phyloP scores from a whole-genome alignment of 2,113 vertebrate genomes.

The Rhynchomys soricoides region DNA sequence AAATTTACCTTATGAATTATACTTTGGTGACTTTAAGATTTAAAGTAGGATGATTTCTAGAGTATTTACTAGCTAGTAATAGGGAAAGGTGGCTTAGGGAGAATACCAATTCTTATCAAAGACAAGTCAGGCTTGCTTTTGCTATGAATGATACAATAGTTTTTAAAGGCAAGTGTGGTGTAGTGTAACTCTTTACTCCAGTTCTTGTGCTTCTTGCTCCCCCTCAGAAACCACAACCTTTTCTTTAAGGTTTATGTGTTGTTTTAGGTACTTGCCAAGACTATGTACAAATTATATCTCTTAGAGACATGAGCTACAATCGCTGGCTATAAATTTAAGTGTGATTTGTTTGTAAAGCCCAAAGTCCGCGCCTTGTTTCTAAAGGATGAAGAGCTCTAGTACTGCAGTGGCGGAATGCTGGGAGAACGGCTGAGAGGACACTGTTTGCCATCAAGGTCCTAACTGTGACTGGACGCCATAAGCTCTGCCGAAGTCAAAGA shows the following conservation, averaged over 20 bases:
- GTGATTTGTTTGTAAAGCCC: not conserved
- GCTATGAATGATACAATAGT: not conserved
- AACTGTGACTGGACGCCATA: not conserved
- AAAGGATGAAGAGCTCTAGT: not conserved
- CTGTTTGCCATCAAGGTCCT: not conserved
- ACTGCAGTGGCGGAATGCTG: not conserved
- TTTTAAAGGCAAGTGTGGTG: constrained; percentile 22
- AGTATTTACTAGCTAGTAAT: not conserved
- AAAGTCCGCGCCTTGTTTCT: not conserved
- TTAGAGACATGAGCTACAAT: not conserved
- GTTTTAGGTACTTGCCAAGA: not conserved
- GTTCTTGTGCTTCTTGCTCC: constrained; percentile 35
- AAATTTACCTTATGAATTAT: constrained; percentile 47
- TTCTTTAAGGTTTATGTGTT: not conserved
- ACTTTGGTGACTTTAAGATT: constrained; percentile 29
- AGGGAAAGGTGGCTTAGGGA: not conserved
- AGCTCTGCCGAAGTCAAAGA: not conserved
- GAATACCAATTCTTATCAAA: constrained; percentile 33
- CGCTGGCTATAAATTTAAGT: not conserved
- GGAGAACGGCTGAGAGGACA: not conserved
- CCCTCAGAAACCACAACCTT: not conserved
- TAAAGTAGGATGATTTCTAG: constrained; percentile 29
- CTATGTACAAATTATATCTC: not conserved
- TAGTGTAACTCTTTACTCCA: not conserved
- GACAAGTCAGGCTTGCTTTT: constrained; percentile 7